phyloP scores from a whole-genome alignment of 2,888 invertebrate genomes.

The Diarsia rubi region DNA sequence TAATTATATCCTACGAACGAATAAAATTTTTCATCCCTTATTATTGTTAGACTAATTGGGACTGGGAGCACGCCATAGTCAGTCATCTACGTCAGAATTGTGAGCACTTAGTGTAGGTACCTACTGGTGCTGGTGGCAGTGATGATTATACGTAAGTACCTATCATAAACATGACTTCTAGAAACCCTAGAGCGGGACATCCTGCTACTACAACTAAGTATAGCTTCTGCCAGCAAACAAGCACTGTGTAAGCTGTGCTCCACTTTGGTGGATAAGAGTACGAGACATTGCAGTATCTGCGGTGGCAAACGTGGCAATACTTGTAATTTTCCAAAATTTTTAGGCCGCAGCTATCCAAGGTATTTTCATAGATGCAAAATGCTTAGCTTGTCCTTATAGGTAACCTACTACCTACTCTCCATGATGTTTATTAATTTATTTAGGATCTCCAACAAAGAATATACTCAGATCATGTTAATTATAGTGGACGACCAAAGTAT shows the following conservation, averaged over 20 bases:
- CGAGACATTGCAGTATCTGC: background rate
- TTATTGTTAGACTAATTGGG: slow-evolving; percentile 13
- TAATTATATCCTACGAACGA: slow-evolving; percentile 58
- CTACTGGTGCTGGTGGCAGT: background rate
- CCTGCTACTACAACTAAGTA: background rate
- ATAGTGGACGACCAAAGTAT: too few species aligned
- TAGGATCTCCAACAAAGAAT: too few species aligned
- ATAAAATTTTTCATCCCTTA: slow-evolving; percentile 21
- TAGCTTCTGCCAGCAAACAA: background rate
- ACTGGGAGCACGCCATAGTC: background rate
- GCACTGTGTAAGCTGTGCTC: background rate
- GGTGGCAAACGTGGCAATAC: too few species aligned
- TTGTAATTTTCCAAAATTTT: background rate
- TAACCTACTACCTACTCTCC: background rate
- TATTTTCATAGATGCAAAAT: background rate
- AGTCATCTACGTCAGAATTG: background rate
- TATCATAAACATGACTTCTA: background rate
- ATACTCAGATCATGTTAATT: too few species aligned
- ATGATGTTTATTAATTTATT: background rate
- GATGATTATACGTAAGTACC: too few species aligned
- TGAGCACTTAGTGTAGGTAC: background rate
- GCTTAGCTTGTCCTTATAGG: background rate
- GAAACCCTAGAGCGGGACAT: background rate
- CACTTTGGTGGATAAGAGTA: too few species aligned
- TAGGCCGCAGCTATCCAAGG: background rate